A percentile compares a stretch with the other conserved stretches of the same genome.
These are phyloP conservation scores for Cylas formicarius DNA, from an alignment of 1,140 invertebrate species.

Conservation along the genomic window DNA sequence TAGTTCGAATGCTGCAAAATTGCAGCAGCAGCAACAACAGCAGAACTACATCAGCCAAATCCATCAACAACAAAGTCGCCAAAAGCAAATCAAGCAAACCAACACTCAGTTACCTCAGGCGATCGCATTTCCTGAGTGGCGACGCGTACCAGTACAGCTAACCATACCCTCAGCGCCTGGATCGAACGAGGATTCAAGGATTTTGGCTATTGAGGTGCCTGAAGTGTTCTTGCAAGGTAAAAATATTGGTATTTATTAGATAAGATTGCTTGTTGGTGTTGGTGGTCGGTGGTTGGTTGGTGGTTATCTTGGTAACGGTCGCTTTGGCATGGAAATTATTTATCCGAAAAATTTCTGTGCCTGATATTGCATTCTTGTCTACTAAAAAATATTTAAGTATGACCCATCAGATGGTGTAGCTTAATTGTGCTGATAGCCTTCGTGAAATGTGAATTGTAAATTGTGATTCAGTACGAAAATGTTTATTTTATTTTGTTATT, in stretches of 20 bases:
- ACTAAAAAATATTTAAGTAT: no score
- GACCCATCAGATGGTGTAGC: no score
- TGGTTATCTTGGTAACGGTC: no score
- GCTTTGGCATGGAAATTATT: no score
- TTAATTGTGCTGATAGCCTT: no score
- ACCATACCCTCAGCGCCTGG: conserved; percentile 43
- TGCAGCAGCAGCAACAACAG: conserved; percentile 16
- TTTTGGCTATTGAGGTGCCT: conserved; percentile 63
- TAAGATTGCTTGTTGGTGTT: no score
- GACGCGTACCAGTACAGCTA: conserved; percentile 50
- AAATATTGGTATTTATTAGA: no score
- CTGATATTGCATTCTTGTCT: no score
- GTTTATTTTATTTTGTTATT: no score
- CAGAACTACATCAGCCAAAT: conserved; percentile 14
- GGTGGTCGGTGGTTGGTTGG: no score
- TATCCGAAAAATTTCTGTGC: no score
- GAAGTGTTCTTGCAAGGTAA: conserved; percentile 61
- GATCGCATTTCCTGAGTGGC: conserved; percentile 39
- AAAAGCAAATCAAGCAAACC: conserved; percentile 18
- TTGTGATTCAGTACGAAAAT: no score
- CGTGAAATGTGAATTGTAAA: not conserved
- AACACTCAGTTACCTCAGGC: conserved; percentile 28
- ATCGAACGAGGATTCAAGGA: conserved; percentile 46
- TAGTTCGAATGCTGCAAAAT: conserved; percentile 16
- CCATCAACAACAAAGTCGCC: conserved; percentile 9